phyloP scores from a whole-genome alignment of 2,888 invertebrate genomes.

The Diarsia mendica region DNA sequence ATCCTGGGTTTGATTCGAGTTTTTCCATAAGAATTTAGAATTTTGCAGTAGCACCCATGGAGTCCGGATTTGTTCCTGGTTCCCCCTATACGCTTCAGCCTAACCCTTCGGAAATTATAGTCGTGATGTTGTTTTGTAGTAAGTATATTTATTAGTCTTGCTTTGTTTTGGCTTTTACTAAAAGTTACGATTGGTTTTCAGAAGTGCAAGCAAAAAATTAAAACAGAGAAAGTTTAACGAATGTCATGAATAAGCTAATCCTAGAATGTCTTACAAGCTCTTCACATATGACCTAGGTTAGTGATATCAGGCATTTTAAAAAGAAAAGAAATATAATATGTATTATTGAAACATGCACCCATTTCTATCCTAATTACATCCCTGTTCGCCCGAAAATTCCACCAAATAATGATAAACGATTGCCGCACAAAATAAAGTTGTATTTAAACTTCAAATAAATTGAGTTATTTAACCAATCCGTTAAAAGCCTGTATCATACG shows the following conservation, averaged over 20 bases:
- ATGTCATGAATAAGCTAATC: neutral
- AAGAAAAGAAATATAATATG: neutral
- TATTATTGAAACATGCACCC: neutral
- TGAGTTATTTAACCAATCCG: constrained; percentile 16
- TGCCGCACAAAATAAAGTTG: constrained; percentile 37
- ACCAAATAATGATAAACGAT: constrained; percentile 49
- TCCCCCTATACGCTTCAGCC: too few relatives aligned
- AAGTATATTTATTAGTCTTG: neutral
- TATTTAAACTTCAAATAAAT: constrained; percentile 36
- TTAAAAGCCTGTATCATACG: constrained; percentile 29
- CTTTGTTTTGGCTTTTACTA: neutral
- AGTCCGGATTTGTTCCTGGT: too few relatives aligned
- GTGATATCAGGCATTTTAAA: too few relatives aligned
- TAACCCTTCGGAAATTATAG: too few relatives aligned
- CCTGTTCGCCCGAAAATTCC: constrained; percentile 13
- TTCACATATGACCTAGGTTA: too few relatives aligned
- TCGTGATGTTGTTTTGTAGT: neutral
- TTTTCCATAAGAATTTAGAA: too few relatives aligned
- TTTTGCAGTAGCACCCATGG: too few relatives aligned
- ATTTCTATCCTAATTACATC: constrained; percentile 16
- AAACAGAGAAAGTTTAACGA: neutral
- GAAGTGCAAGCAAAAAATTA: neutral
- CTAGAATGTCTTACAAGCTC: neutral
- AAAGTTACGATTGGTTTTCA: neutral
- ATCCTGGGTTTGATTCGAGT: too few relatives aligned